Conservation (phyloP, 2,113 vertebrate genomes). For the Otolemur garnettii region DNA sequence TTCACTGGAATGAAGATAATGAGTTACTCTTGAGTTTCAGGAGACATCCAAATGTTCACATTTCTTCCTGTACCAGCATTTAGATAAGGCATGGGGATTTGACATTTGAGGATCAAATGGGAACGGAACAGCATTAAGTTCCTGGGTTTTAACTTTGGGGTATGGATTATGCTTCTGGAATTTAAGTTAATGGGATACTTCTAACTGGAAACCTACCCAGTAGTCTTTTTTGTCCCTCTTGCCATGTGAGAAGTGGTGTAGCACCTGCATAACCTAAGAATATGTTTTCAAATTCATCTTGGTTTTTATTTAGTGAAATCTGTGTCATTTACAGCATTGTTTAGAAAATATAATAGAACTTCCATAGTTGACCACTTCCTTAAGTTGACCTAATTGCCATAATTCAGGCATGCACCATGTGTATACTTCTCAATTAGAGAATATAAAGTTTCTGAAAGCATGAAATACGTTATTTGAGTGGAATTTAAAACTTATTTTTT, state of each 20-base stretch:
- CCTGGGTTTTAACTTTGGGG: neutral
- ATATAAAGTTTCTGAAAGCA: neutral
- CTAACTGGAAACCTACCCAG: neutral
- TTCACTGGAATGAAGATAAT: neutral
- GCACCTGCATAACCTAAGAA: neutral
- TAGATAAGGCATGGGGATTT: neutral
- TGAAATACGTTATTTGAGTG: neutral
- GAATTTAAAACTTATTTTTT: slow-evolving; percentile 37
- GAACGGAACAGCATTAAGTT: neutral
- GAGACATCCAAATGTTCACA: neutral
- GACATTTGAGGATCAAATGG: neutral
- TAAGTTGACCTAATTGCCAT: too few species aligned
- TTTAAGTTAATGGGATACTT: neutral
- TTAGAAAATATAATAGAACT: neutral
- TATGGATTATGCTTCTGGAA: neutral
- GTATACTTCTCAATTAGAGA: neutral
- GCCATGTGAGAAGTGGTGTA: neutral
- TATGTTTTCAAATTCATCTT: neutral
- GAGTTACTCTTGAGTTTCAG: neutral
- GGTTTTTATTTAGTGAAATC: neutral
- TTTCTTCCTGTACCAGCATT: neutral
- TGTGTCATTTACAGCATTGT: neutral
- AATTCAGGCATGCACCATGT: too few species aligned
- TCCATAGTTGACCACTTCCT: too few species aligned
- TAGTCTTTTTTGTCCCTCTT: neutral